Evolutionary conservation across 2,797 vertebrate species (phyloP), one percentile per base, ranked within the genome.

Genomic region (Bovichtus diacanthus): DNA sequence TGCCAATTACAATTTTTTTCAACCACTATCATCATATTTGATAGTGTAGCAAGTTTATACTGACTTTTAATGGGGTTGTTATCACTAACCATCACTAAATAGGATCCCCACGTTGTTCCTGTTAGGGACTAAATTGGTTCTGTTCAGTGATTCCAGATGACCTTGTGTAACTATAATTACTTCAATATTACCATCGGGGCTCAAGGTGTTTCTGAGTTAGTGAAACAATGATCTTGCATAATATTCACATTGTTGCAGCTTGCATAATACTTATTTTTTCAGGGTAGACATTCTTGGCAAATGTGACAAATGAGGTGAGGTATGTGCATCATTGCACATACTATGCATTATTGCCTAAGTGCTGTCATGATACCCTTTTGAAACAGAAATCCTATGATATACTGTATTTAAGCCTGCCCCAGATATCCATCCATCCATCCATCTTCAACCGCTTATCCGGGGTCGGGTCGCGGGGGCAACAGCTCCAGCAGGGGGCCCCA

Each of bases 1-100:
- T 43, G 31, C 49, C 72, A 76, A 27, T 80, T 27, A 29, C 16
- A 18, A 4, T 58, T 61, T 47, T 12, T 69, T 2, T 47, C 9
- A 15, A 8, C 78, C 19, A 11, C 10, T 15, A 1, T 4, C 8
- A 9, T 16, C 18, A 39, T 9, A 6, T 23, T 27, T 25, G 21
- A 23, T 7, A n/a, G 34, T 9, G 34, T 34, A 34, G 8, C 7
- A 34, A 34, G 31, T 34, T 34, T 34, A 34, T 34, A 34, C 34
- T 34, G 34, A 34, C 6, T 29, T 50, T 25, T 1, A 23, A 27
- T 7, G 29, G 8, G 18, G 21, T 2, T 54, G 15, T 47, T 31
- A 23, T 23, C 8, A 59, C 12, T 13, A 15, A 18, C 10, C 41
- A 11, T 23, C 25, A 47, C 5, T 19, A 8, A 43, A 36, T 61